Base-by-base conservation (phyloP, 2,888 invertebrate genomes). In the Azorinus chamasolen region DNA sequence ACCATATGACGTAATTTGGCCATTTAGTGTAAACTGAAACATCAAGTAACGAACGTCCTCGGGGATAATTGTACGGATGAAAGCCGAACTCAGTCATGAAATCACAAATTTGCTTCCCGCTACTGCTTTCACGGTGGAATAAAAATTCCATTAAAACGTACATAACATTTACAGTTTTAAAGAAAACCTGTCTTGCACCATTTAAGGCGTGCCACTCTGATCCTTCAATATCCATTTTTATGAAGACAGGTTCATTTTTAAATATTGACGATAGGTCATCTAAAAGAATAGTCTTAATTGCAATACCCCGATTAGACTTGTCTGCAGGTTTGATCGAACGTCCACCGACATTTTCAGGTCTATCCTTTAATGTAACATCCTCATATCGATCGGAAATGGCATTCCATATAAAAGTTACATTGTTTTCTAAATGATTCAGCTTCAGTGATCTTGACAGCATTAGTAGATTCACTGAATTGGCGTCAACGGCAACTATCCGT, bases 211-310 rank as follows among this genome's bases (percentile, higher is more conserved):
- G 79, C 32, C 73, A 72, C 55, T 89, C 89, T 20, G 79, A 81
- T 0, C 86, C 86, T 69, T 89, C 88, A 18, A 88, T 80, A 63
- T 89, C 89, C 69, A 89, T 83, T 68, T 89, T 89, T 14, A 89
- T 73, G 37, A 87, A 85, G 20, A 87, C 81, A 12, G 68, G 57
- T n/a, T 62, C 64, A 5, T 72, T 54, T 14, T 57, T 55, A 24
- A 85, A 75, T 3, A 83, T 37, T 8, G 62, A 64, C 8, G 85
- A 24, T 14, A 88, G 65, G 59, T 88, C 87, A 62, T 87, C 84
- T 48, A 88, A 45, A 5, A 73, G 55, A 20, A 88, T 79, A 1
- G 86, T 77, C 46, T 75, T 62, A n/a, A 83, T 83, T 10, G 32
- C 32, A 6, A 4, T 10, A 24, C 43, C 45, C 3, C 22, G 25